Conservation (phyloP, 1,140 invertebrate species). For the Trissolcus basalis region DNA sequence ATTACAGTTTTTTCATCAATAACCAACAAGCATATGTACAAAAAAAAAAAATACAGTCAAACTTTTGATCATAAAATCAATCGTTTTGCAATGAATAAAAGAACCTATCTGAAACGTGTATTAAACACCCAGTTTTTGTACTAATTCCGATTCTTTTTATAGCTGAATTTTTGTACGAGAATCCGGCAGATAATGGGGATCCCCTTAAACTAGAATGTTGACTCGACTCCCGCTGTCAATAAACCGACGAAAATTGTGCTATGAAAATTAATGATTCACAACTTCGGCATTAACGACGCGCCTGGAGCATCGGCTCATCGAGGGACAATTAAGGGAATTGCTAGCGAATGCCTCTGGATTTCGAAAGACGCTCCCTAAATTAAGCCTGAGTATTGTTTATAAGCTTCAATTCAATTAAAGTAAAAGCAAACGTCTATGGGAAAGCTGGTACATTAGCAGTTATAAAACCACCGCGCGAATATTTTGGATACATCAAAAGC, state of each 20-base stretch:
- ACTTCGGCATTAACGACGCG: slow-evolving; percentile 30
- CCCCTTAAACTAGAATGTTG: slow-evolving; percentile 10
- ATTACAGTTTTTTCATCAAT: no score
- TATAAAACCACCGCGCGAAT: slow-evolving; percentile 2
- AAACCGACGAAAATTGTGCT: slow-evolving; percentile 36
- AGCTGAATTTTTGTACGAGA: neutral
- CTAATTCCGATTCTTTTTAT: no score
- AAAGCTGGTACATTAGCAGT: slow-evolving; percentile 11
- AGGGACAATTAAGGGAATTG: slow-evolving; percentile 51
- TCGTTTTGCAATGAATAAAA: no score
- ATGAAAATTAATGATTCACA: slow-evolving; percentile 55
- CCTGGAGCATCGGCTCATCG: slow-evolving; percentile 26
- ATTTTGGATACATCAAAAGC: slow-evolving; percentile 26
- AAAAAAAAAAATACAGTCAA: no score
- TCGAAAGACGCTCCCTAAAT: slow-evolving; percentile 4
- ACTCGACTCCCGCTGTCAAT: slow-evolving; percentile 36
- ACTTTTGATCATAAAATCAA: no score
- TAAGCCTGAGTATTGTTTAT: slow-evolving; percentile 25
- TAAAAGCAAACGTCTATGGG: slow-evolving; percentile 26
- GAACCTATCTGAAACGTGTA: no score
- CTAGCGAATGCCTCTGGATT: slow-evolving; percentile 20
- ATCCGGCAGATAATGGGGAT: slow-evolving; percentile 2
- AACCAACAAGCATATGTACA: no score
- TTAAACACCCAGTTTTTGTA: no score
- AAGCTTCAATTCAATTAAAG: slow-evolving; percentile 32